Percentiles rank a stretch among this genome's conserved stretches.
Evolutionary conservation across 1,140 invertebrate genomes (phyloP).

Genomic region (Trichoplusia ni): DNA sequence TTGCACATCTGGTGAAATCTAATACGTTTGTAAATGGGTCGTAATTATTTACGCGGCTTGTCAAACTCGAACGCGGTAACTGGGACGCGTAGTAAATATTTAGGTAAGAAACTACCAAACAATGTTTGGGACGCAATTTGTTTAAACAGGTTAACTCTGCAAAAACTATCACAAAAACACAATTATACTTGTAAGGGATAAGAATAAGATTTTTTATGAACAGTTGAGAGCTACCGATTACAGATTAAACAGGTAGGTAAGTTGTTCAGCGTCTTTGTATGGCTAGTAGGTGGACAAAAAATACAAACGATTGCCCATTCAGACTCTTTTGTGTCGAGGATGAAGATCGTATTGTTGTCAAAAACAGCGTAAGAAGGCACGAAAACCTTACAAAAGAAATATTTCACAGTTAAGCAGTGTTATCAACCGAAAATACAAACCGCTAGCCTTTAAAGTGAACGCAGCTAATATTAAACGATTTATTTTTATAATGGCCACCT

Average conservation of each 20-base stretch:
- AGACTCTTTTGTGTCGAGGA: constrained; percentile 15
- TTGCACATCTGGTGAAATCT: constrained; percentile 49
- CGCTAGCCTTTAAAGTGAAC: not conserved
- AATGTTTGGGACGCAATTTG: not conserved
- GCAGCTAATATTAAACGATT: not conserved
- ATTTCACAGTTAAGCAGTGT: not conserved
- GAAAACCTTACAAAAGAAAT: not conserved
- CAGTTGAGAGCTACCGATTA: constrained; percentile 18
- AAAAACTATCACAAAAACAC: too few species aligned
- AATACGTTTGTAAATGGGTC: constrained; percentile 5
- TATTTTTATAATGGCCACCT: constrained; percentile 32
- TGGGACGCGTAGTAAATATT: not conserved
- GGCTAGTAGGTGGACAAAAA: constrained; percentile 18
- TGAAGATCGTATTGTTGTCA: constrained; percentile 11
- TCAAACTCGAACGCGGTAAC: constrained; percentile 24
- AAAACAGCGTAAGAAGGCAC: not conserved
- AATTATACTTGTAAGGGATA: not conserved
- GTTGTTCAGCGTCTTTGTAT: constrained; percentile 17
- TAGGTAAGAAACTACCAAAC: not conserved
- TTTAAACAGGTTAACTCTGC: too few species aligned
- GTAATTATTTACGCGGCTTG: constrained; percentile 19
- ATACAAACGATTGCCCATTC: constrained; percentile 17
- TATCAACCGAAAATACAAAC: not conserved
- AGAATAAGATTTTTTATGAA: constrained; percentile 10
- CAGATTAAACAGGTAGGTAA: constrained; percentile 27